Percentiles rank a stretch among this genome's conserved stretches.
Evolutionary conservation across 2,797 vertebrate genomes (phyloP).

Genomic region (Psittacula derbiana): DNA sequence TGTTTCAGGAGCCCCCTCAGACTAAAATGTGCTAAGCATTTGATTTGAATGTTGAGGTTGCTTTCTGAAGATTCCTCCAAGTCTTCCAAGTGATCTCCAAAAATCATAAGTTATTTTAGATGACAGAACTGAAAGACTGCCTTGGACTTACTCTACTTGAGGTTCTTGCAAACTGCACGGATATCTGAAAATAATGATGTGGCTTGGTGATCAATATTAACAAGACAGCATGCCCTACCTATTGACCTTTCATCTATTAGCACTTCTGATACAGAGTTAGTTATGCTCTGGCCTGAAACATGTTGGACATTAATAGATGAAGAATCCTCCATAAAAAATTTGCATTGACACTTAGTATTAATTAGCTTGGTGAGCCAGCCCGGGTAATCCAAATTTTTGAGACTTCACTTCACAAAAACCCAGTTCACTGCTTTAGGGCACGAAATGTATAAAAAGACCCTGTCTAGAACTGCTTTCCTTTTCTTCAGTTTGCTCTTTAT

Average conservation of each 20-base stretch:
- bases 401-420: neutral
- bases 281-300: neutral
- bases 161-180: neutral
- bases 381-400: neutral
- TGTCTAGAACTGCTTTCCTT: neutral
- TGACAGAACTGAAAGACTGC: neutral
- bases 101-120: neutral
- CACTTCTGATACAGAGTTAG: neutral
- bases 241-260: neutral
- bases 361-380: neutral
- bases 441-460: neutral
- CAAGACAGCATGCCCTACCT: neutral
- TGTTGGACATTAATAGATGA: neutral
- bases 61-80: neutral
- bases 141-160: neutral
- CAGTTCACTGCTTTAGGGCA: neutral
- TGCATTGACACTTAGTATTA: neutral
- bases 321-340: neutral
- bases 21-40: neutral
- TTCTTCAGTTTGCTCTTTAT: neutral
- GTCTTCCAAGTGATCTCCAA: neutral
- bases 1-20: neutral
- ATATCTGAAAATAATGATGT: neutral
- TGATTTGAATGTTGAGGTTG: neutral
- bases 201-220: neutral